These are phyloP conservation scores for Tubulanus polymorphus DNA, from an alignment of 2,888 invertebrate species.

Conservation along the genomic window DNA sequence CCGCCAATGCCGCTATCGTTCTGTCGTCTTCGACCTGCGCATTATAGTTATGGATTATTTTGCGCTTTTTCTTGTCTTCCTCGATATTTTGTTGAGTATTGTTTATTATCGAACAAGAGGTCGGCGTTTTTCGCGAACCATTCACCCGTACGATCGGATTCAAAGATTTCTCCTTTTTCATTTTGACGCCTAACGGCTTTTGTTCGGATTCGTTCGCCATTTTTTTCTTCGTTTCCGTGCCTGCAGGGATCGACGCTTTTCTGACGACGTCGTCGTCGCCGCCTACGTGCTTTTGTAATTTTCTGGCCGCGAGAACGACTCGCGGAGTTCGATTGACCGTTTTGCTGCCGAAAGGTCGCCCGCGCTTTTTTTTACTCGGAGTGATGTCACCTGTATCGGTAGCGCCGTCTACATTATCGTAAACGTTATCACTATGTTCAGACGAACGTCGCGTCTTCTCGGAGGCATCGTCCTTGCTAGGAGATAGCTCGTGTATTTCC, in stretches of 20 bases:
- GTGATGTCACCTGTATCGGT: too few relatives aligned
- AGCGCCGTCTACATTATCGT: too few relatives aligned
- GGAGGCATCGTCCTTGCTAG: too few relatives aligned
- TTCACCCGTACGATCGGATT: not conserved
- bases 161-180: not conserved
- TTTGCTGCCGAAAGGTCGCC: constrained; percentile 15
- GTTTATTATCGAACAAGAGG: not conserved
- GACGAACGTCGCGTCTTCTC: too few relatives aligned
- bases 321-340: constrained; percentile 6
- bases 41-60: too few relatives aligned
- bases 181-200: not conserved
- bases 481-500: too few relatives aligned
- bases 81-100: not conserved
- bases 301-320: not conserved
- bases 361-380: constrained; percentile 14
- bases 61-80: not conserved
- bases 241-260: too few relatives aligned
- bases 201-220: not conserved
- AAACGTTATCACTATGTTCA: too few relatives aligned
- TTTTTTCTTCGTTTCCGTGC: constrained; percentile 1
- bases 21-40: too few relatives aligned
- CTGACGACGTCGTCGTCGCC: too few relatives aligned
- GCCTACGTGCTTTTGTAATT: too few relatives aligned
- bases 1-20: not conserved
- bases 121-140: not conserved